Evolutionary conservation across 2,797 vertebrate genomes (phyloP), one percentile per base, ranked within the genome.

Genomic region (Peromyscus eremicus): DNA sequence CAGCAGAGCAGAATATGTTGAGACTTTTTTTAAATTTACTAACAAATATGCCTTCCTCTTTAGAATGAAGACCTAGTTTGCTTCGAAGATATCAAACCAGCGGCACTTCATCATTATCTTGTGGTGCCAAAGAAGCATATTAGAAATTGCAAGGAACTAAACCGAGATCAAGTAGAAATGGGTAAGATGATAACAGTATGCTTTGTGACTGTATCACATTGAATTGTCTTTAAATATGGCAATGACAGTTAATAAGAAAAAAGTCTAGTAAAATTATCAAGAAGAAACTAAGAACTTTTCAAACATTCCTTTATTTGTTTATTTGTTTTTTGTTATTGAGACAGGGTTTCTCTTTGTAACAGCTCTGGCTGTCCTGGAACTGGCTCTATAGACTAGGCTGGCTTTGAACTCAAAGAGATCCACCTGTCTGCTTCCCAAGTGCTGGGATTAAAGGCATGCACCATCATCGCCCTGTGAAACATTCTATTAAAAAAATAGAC

Each of bases 71-170:
- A 99, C 52, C 97, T 99, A 9, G 99, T 99, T 19, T 99, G 99
- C 98, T 99, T 99, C 94, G 99, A 98, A 98, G 99, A 99, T 96
- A 99, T 99, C 97, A 99, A 98, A 93, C 99, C 99, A 40, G 99
- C 99, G 92, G 99, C 99, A 27, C 99, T 99, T 19, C 99, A 99
- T 97, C 99, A 99, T 98, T 99, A 99, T 89, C 99, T 99, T 34
- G 99, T 99, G 43, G 99, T 99, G 91, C 99, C 99, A 29, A 99
- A 98, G 93, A 99, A 99, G 97, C 99, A 99, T 97, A 98, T 99
- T 84, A 99, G 99, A 27, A 99, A 99, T 98, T 99, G 99, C 97
- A 99, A 99, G 98, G 99, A 99, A 0, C 99, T 99, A 71, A 98
- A 97, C 94, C 98, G 98, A 91, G 99, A 99, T 9, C 99, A 99